Evolutionary conservation across 2,113 vertebrate genomes (phyloP), one percentile per base, ranked within the genome.

Genomic region (Erpornis zantholeuca): DNA sequence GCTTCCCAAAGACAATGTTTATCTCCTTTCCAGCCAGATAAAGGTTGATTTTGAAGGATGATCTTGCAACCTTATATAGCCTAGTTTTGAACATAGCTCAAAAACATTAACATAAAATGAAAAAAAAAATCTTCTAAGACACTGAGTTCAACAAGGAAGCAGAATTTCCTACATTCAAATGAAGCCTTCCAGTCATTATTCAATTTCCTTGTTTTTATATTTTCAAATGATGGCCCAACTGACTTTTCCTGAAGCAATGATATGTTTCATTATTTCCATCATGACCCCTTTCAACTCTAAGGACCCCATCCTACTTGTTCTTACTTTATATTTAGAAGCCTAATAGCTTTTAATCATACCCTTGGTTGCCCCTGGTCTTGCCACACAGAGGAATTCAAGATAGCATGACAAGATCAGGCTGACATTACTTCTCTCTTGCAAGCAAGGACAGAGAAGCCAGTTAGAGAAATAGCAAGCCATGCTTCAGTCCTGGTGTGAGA

Each of bases 21-120:
- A 95, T 92, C 85, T 66, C 63, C 66, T 73, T 82, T 69, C 53
- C 73, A 77, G 82, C 86, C 71, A 68, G 71, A 86, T 80, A 94
- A 86, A 90, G 85, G 60, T 78, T 90, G 72, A 86, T 77, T 78
- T 87, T 86, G 64, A 88, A 90, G 60, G 72, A 25, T 76, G 94
- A 89, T 56, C 63, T 54, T 61, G 28, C 54, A 83, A 66, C 47
- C 60, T 92, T 63, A 77, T 38, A 92, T 24, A 88, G 85, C 33
- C 38, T 50, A n/a, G 45, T 81, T 95, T 77, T 83, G 71, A 96
- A 87, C 56, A 31, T 11, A 40, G 36, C 36, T 86, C 31, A 88
- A 88, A 86, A 83, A 22, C 6, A 35, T 12, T 35, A 79, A 76
- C n/a, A 72, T 69, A n/a, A 86, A 86, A 60, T 31, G 20, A 31